Evolutionary conservation across 2,797 vertebrate genomes (phyloP), one percentile per base, ranked within the genome.

Genomic region (Gymnoscopelus microlampas): DNA sequence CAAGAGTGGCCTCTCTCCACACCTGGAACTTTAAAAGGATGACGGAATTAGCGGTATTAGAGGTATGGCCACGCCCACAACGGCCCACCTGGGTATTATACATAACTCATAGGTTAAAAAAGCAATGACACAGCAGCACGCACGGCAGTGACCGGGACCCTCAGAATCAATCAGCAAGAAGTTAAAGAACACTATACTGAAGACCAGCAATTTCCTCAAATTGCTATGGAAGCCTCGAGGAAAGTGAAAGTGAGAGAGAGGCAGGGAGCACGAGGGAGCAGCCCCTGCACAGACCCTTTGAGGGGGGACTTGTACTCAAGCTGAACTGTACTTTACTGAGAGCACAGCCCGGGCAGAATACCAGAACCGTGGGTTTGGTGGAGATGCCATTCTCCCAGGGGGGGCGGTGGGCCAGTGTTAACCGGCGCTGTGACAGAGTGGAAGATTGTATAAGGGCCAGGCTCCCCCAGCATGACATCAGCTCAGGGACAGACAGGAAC

Each of bases 351-450:
- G 66, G 48, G 54, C 74, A 64, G 66, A 71, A 78, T 74, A 74
- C 73, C 74, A 70, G 66, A 73, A 35, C 63, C 60, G 76, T 78
- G 64, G 69, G 59, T 77, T 81, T 63, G 64, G 72, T 39, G 56
- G 68, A 88, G 77, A 90, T 91, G 89, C 85, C 88, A 83, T 88
- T 90, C 87, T 85, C 85, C 80, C 58, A 60, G 84, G 86, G 87
- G 70, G 82, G 81, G 82, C 47, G 0, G 49, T 4, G 1, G 74
- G 71, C 66, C 63, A 74, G 70, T 53, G 71, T 62, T 66, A 72
- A 44, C 77, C 74, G 75, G 72, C 71, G 70, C 56, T 82, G 80
- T 77, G 81, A 85, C 78, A 82, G 76, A 77, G 58, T 68, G 70
- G 76, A 74, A 65, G 47, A 71, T 82, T 86, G 83, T 74, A 74